Evolutionary conservation across 2,888 invertebrate genomes (phyloP).

Genomic region (Ptilodon capucinus): DNA sequence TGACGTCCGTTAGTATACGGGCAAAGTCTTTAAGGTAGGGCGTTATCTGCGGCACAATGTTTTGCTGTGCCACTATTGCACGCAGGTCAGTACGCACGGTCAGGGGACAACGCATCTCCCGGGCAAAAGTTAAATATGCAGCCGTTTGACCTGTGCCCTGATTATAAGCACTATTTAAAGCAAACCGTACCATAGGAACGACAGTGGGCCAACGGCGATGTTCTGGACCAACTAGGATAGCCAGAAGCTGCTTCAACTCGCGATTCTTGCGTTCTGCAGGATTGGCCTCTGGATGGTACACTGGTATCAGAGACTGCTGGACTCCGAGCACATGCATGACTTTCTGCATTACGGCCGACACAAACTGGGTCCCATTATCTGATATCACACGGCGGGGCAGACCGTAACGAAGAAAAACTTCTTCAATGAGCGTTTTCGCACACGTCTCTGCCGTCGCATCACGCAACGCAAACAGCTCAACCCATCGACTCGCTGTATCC

Average conservation of each 20-base stretch:
- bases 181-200: neutral
- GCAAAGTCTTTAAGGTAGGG: conserved; percentile 3
- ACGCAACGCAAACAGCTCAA: neutral
- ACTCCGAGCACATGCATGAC: conserved; percentile 5
- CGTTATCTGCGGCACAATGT: conserved; percentile 5
- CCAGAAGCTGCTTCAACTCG: neutral
- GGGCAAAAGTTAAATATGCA: neutral
- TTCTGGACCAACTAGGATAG: neutral
- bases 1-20: neutral
- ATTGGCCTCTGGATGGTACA: neutral
- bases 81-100: too few relatives aligned
- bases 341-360: conserved; percentile 23
- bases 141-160: too few relatives aligned
- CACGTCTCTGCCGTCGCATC: conserved; percentile 1
- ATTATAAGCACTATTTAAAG: neutral
- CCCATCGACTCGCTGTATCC: conserved; percentile 4
- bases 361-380: conserved; percentile 26
- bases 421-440: neutral
- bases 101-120: too few relatives aligned
- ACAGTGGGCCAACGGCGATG: neutral
- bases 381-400: conserved; percentile 16
- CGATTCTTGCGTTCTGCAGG: conserved; percentile 15
- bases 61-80: neutral
- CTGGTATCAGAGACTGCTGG: neutral
- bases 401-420: conserved; percentile 11